Conservation (phyloP, 2,113 vertebrate species). For the Paradoxurus hermaphroditus region DNA sequence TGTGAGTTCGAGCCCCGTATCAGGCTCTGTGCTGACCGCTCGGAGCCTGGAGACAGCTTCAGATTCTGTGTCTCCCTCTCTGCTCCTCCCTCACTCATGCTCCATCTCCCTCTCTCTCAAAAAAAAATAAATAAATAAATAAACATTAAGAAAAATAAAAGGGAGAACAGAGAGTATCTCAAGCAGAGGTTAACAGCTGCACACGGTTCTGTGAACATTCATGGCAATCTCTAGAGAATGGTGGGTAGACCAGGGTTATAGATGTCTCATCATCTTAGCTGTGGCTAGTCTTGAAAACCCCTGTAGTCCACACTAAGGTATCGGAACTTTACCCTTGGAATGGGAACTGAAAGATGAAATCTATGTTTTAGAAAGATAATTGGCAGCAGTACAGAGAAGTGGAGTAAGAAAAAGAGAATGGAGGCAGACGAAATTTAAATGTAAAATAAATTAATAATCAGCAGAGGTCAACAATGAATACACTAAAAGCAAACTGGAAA, state of each 20-base stretch:
- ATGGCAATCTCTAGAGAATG: background rate
- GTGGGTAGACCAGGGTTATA: background rate
- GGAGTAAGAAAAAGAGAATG: background rate
- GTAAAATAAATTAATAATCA: background rate
- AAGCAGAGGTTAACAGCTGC: background rate
- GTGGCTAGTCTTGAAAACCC: background rate
- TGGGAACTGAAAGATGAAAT: background rate
- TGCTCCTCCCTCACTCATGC: too few species aligned
- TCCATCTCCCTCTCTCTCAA: too few species aligned
- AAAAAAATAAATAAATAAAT: too few species aligned
- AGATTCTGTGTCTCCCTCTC: too few species aligned
- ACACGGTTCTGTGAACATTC: background rate
- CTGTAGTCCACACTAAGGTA: background rate
- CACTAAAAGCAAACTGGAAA: background rate
- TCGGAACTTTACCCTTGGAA: background rate
- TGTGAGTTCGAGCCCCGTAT: too few species aligned
- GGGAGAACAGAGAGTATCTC: background rate
- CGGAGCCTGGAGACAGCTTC: too few species aligned
- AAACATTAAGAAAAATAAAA: too few species aligned
- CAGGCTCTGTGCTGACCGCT: too few species aligned
- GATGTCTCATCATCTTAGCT: background rate
- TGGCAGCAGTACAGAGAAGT: background rate
- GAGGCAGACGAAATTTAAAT: conserved; percentile 8
- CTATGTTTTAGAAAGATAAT: background rate
- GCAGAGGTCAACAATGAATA: background rate